Percentiles rank a stretch among this genome's conserved stretches.
Evolutionary conservation across 35 echinoderm and acorn worm genomes (phyloP).

Genomic region (Apostichopus japonicus): DNA sequence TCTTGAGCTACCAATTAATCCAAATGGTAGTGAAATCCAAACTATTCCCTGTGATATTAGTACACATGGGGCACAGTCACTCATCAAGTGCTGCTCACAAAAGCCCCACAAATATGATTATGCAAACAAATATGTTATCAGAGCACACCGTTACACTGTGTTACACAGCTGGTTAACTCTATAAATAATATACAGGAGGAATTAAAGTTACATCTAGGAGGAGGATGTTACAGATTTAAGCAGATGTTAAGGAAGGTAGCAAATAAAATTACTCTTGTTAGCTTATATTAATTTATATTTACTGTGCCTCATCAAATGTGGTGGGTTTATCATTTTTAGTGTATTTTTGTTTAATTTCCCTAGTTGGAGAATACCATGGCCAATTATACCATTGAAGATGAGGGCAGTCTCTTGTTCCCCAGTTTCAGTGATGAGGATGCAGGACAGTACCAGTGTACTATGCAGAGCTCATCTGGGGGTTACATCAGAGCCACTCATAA

Average conservation of each 20-base stretch:
- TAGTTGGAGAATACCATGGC: background rate
- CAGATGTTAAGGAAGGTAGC: background rate
- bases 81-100: no score
- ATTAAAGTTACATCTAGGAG: no score
- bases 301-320: background rate
- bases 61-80: no score
- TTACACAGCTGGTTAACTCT: background rate
- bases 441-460: constrained; percentile 16
- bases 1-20: background rate
- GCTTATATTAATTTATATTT: no score
- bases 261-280: background rate
- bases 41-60: no score
- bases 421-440: constrained; percentile 5
- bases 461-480: constrained; percentile 1
- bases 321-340: background rate
- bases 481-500: background rate
- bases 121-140: no score
- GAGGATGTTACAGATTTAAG: background rate
- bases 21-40: no score
- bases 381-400: background rate
- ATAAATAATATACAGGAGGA: background rate
- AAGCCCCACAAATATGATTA: no score
- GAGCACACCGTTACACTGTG: no score
- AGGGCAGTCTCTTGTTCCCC: background rate
- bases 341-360: background rate